Base-by-base conservation (phyloP, 2,888 invertebrate genomes). In the Acrobasis repandana region DNA sequence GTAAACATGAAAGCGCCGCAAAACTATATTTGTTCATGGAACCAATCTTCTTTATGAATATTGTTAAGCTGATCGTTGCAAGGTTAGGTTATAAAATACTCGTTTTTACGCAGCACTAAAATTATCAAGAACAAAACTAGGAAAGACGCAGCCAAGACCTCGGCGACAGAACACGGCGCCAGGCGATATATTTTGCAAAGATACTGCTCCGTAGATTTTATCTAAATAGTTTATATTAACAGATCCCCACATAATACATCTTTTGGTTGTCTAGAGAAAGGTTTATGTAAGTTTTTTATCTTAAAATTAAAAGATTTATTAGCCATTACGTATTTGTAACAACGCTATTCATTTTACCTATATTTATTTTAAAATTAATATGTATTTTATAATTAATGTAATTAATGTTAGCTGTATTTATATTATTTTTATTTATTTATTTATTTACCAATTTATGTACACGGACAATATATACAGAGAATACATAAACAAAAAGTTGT, bases 151-250 rank as follows among this genome's bases (percentile, higher is more conserved):
- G 48, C 16, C 10, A 11, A 9, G 20, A 49, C 49, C 2, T 28
- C 33, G 51, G 34, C 38, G 18, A 54, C 52, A 52, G 36, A 52
- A 14, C 9, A 34, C 6, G 34, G 52, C 52, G 52, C 34, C 52
- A 52, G 34, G 36, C 11, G 34, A 52, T 52, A 52, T 52, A 52
- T 52, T 38, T 38, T 16, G 36, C 54, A 2, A 5, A 38, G 14
- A 11, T 38, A 10, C 38, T 11, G 38, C 34, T 8, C 28, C 15
- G 5, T 18, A 18, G 38, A 54, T 38, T 18, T 54, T 38, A 54
- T 54, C 38, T 18, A 38, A 38, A 54, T 54, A 54, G 38, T 54
- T 52, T 52, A 52, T 52, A 52, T 52, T 36, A 52, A 52, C 36
- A 16, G 52, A 10, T 15, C 4, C 36, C 52, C 16, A 16, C 52